Conservation (phyloP, 2,797 vertebrate species). For the Heliangelus exortis region DNA sequence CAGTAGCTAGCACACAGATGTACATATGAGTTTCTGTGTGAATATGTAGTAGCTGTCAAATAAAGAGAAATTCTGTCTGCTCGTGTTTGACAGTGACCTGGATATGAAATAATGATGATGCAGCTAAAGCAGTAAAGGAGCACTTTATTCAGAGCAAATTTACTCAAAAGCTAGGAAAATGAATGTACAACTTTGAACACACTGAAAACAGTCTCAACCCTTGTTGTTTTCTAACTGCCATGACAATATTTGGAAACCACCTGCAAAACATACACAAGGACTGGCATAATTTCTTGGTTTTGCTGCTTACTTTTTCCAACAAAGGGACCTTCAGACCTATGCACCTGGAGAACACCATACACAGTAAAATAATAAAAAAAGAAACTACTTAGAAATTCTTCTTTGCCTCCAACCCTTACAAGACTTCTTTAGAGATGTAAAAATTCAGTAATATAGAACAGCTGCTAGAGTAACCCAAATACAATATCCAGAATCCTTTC, state of each 20-base stretch:
- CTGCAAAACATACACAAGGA: not conserved
- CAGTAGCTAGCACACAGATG: not conserved
- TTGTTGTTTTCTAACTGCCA: not conserved
- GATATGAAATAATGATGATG: constrained; percentile 1
- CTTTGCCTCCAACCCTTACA: constrained; percentile 1
- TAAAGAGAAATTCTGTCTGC: not conserved
- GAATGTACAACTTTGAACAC: not conserved
- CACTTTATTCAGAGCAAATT: constrained; percentile 21
- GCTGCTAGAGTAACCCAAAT: not conserved
- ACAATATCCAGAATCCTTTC: constrained; percentile 13
- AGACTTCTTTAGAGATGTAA: constrained; percentile 6
- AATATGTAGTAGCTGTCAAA: not conserved
- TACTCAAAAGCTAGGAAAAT: constrained; percentile 30
- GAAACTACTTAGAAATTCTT: constrained; percentile 12
- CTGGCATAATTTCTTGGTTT: not conserved
- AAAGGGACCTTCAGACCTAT: not conserved
- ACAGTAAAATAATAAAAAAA: not conserved
- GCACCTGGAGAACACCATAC: not conserved
- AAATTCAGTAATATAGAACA: not conserved
- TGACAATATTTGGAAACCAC: constrained; percentile 34
- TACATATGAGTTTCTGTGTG: not conserved
- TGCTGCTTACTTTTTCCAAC: not conserved
- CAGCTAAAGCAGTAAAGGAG: not conserved
- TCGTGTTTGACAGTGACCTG: not conserved
- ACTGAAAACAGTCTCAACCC: constrained; percentile 21